Evolutionary conservation across 2,888 invertebrate genomes (phyloP).

Genomic region (Elegia similella): DNA sequence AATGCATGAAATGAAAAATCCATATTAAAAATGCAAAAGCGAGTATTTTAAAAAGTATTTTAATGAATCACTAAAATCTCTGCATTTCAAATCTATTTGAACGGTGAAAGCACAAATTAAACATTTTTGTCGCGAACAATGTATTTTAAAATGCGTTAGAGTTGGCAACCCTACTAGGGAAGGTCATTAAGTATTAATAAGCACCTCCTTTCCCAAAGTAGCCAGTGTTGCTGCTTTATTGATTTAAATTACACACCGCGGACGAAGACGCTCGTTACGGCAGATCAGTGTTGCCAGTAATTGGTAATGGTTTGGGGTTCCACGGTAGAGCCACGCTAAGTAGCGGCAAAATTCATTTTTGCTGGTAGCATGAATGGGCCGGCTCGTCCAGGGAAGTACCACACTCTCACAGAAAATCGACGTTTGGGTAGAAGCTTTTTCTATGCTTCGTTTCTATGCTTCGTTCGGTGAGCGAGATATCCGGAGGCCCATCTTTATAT

Average conservation of each 20-base stretch:
- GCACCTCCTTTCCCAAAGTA: conserved; percentile 23
- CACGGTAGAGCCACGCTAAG: too few relatives aligned
- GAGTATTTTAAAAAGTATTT: not conserved
- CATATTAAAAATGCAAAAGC: too few relatives aligned
- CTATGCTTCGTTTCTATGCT: too few relatives aligned
- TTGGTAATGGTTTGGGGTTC: conserved; percentile 14
- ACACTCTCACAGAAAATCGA: too few relatives aligned
- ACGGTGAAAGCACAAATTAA: not conserved
- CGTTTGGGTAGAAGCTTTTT: too few relatives aligned
- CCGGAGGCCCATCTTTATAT: too few relatives aligned
- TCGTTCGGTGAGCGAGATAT: too few relatives aligned
- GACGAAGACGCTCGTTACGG: conserved; percentile 22
- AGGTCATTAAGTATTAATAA: conserved; percentile 25
- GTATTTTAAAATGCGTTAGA: not conserved
- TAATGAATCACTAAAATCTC: not conserved
- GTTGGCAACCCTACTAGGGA: conserved; percentile 19
- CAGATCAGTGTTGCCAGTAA: conserved; percentile 26
- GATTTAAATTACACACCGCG: conserved; percentile 31
- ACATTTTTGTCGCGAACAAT: not conserved
- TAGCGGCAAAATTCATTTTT: too few relatives aligned
- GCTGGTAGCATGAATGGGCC: too few relatives aligned
- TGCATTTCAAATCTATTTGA: not conserved
- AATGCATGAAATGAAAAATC: too few relatives aligned
- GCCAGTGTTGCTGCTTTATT: conserved; percentile 24
- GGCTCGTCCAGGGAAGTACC: too few relatives aligned